Conservation (phyloP, 2,113 vertebrate genomes). For the Lepidothrix coronata region DNA sequence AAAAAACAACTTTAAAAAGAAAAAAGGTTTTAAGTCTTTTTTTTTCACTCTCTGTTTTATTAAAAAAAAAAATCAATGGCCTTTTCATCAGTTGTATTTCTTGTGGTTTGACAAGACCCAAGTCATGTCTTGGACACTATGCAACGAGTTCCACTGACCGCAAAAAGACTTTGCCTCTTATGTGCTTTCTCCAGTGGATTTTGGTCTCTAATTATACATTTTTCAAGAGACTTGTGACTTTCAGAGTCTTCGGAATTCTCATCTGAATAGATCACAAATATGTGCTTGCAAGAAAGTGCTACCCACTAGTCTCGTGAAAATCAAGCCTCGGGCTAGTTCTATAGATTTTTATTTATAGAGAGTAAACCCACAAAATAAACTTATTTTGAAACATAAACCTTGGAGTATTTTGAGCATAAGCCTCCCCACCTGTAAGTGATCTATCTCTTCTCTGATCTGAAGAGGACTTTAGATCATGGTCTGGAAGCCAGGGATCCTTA, state of each 20-base stretch:
- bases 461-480: not conserved
- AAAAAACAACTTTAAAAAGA: not conserved
- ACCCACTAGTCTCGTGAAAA: not conserved
- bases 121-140: not conserved
- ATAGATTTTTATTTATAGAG: not conserved
- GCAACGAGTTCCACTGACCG: not conserved
- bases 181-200: not conserved
- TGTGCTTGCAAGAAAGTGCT: not conserved
- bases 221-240: not conserved
- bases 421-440: not conserved
- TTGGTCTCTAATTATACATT: not conserved
- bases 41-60: not conserved
- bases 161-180: not conserved
- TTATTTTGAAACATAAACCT: not conserved
- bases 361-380: not conserved
- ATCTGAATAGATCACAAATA: not conserved
- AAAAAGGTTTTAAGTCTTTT: not conserved
- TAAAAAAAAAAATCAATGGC: not conserved
- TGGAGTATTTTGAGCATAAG: not conserved
- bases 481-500: not conserved
- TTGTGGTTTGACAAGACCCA: not conserved
- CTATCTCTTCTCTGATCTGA: not conserved
- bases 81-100: not conserved
- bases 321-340: not conserved
- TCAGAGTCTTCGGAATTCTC: not conserved